Conservation (phyloP, 2,113 vertebrate species). For the Pelobates fuscus region DNA sequence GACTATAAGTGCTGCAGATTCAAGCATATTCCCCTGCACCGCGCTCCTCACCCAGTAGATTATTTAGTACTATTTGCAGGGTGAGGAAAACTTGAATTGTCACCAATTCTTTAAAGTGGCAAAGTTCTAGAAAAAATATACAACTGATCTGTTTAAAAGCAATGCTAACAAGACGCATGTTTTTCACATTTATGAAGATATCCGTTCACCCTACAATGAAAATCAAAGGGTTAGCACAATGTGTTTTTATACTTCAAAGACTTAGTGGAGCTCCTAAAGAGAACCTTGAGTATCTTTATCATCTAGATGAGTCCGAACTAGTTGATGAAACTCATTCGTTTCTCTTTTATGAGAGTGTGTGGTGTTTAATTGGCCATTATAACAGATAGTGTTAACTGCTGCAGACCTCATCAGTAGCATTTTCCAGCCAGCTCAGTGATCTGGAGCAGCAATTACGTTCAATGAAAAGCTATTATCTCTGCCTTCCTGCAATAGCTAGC, state of each 20-base stretch:
- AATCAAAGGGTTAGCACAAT: background rate
- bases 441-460: constrained; percentile 73
- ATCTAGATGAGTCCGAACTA: constrained; percentile 51
- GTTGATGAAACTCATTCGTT: constrained; percentile 54
- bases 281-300: constrained; percentile 51
- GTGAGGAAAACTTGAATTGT: too few species aligned
- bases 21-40: too few species aligned
- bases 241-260: background rate
- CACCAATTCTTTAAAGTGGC: too few species aligned
- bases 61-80: too few species aligned
- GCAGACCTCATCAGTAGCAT: constrained; percentile 61
- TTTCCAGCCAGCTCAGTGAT: constrained; percentile 65
- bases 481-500: constrained; percentile 62
- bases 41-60: too few species aligned
- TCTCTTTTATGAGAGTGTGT: constrained; percentile 53
- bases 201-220: background rate
- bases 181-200: background rate
- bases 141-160: too few species aligned
- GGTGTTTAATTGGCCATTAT: constrained; percentile 69
- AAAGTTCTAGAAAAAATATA: too few species aligned
- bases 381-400: constrained; percentile 61
- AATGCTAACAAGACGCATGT: too few species aligned
- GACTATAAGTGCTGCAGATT: too few species aligned
- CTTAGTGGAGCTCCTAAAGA: background rate
- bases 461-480: constrained; percentile 66